A percentile compares a stretch with the other conserved stretches of the same genome.
Evolutionary conservation across 1,140 invertebrate species (phyloP).

Genomic region (Zeugodacus cucurbitae): DNA sequence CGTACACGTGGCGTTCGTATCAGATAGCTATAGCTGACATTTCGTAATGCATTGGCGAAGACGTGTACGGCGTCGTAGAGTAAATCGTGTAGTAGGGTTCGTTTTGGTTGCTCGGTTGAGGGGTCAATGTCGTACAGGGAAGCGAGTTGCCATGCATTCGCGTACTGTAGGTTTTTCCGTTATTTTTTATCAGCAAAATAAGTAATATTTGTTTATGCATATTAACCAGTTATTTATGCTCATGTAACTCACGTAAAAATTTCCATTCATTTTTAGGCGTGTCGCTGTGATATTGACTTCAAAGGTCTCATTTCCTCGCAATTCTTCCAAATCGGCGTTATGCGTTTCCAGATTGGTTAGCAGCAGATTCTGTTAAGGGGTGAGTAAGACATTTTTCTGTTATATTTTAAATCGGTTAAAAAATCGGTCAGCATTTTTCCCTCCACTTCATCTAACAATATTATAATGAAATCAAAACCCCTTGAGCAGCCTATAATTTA

Average conservation of each 20-base stretch:
- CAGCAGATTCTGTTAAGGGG: slow-evolving; percentile 47
- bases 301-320: slow-evolving; percentile 57
- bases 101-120: slow-evolving; percentile 46
- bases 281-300: slow-evolving; percentile 77
- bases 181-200: too few relatives aligned
- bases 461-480: too few relatives aligned
- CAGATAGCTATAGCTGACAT: slow-evolving; percentile 53
- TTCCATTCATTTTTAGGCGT: slow-evolving; percentile 57
- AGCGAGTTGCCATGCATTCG: not conserved
- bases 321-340: slow-evolving; percentile 51
- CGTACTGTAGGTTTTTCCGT: not conserved
- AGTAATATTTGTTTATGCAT: too few relatives aligned
- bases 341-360: slow-evolving; percentile 59
- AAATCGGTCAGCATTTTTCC: too few relatives aligned
- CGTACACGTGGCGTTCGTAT: slow-evolving; percentile 50
- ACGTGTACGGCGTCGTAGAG: slow-evolving; percentile 79
- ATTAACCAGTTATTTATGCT: too few relatives aligned
- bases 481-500: too few relatives aligned
- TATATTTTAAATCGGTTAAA: too few relatives aligned
- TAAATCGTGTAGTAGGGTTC: slow-evolving; percentile 64
- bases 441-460: too few relatives aligned
- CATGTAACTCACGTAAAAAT: slow-evolving; percentile 48
- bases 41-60: slow-evolving; percentile 72
- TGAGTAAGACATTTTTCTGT: not conserved
- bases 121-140: slow-evolving; percentile 43